Conservation (phyloP, 2,888 invertebrate genomes). For the Sceliomorpha sp. region DNA sequence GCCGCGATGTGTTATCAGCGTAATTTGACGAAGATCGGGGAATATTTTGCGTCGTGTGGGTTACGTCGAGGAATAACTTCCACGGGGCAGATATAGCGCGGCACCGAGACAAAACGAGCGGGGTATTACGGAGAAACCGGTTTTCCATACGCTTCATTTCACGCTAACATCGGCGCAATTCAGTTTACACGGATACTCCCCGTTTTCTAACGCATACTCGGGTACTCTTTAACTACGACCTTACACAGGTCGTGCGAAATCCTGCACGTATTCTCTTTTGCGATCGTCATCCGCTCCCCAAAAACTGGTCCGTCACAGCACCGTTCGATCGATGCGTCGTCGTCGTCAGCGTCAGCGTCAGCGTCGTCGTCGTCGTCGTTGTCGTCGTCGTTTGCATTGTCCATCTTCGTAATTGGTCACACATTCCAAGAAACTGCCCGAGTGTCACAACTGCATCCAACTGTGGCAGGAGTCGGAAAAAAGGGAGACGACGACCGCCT, state of each 20-base stretch:
- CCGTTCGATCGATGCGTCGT: too few species aligned
- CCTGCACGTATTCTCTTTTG: neutral
- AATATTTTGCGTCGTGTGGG: slow-evolving; percentile 21
- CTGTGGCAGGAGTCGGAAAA: too few species aligned
- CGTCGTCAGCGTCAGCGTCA: too few species aligned
- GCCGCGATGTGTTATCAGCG: slow-evolving; percentile 1
- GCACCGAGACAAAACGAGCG: slow-evolving; percentile 45
- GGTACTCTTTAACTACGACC: slow-evolving; percentile 18
- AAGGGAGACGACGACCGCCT: too few species aligned
- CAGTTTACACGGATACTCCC: slow-evolving; percentile 76
- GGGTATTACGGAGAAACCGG: slow-evolving; percentile 66
- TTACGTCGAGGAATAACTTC: slow-evolving; percentile 41
- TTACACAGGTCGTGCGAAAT: slow-evolving; percentile 33
- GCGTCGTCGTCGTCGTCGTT: too few species aligned
- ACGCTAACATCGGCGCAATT: slow-evolving; percentile 77
- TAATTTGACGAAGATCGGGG: slow-evolving; percentile 25
- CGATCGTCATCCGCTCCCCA: too few species aligned
- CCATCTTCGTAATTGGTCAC: too few species aligned
- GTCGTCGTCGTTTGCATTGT: too few species aligned
- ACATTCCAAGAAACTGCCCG: too few species aligned
- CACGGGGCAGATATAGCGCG: slow-evolving; percentile 30
- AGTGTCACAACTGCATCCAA: too few species aligned
- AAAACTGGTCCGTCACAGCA: too few species aligned
- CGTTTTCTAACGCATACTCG: slow-evolving; percentile 65
- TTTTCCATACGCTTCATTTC: slow-evolving; percentile 78